Base-by-base conservation (phyloP, 2,113 vertebrate species). In the Hippocampus comes region DNA sequence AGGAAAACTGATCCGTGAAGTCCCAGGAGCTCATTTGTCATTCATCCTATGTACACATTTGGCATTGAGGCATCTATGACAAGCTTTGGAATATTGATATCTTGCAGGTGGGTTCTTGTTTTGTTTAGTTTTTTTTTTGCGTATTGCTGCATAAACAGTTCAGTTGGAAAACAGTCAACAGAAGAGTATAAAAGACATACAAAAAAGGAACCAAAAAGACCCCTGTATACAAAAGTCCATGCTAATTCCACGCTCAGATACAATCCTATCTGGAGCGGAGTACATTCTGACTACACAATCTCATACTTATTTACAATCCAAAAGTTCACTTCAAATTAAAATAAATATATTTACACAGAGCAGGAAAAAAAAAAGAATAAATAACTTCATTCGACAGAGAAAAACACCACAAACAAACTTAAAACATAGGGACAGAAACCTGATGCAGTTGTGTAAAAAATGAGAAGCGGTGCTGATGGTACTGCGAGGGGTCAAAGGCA, bases 341-440 rank as follows among this genome's bases (percentile, higher is more conserved):
- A 98, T 98, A 99, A 98, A 99, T 98, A 99, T 98, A 97, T 98
- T 97, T 98, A 98, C 96, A 98, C 90, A 92, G 91, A 83, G 82
- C 76, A 78, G 63, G 49, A 49, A 69, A 87, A 67, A 85, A 85
- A 75, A 89, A 81, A 87, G 92, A 97, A 99, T 98, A 98, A 99
- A 98, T 98, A 98, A 97, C 92, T 95, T 89, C 73, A 86, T 70
- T 92, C n/a, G 81, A 94, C 72, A 76, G 79, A 57, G 14, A 74
- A 23, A 74, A 95, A 93, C 94, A 95, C 94, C 94, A 94, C 93
- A 94, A 94, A 93, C 92, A 93, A 95, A 95, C 88, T 90, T 91
- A 72, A 74, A 82, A 82, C 88, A 79, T 12, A 85, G 63, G 78
- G 79, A 82, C 41, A 69, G 23, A 48, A 46, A 66, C 38, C 41